These are phyloP conservation scores for Nyctibius grandis DNA, from an alignment of 2,797 vertebrate genomes.

Conservation along the genomic window DNA sequence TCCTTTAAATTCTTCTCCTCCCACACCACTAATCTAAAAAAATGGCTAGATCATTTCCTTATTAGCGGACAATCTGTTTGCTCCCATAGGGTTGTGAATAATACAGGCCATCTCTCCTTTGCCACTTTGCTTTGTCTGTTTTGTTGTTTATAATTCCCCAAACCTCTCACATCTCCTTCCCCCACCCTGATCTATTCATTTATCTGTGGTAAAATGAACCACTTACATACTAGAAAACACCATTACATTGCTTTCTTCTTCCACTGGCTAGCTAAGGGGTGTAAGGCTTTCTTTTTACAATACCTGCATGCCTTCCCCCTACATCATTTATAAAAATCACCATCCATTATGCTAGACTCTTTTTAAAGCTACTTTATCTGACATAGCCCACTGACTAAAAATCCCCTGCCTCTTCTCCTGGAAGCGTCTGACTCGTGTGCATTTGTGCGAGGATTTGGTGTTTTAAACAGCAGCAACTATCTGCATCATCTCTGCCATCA, in stretches of 20 bases:
- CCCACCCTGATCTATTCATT: neutral
- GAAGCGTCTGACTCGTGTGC: neutral
- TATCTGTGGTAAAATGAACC: constrained; percentile 15
- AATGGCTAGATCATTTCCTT: constrained; percentile 56
- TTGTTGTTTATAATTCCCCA: constrained; percentile 4
- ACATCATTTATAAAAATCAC: constrained; percentile 7
- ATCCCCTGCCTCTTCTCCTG: neutral
- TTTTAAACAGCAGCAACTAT: neutral
- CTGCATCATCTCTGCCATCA: constrained; percentile 33
- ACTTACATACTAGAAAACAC: constrained; percentile 10
- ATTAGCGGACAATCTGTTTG: constrained; percentile 63
- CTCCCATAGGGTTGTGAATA: constrained; percentile 40
- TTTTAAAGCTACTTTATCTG: constrained; percentile 28
- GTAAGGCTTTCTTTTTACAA: neutral
- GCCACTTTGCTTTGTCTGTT: neutral
- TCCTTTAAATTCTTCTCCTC: constrained; percentile 62
- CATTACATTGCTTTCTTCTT: neutral
- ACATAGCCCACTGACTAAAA: constrained; percentile 2
- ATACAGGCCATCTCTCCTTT: constrained; percentile 19
- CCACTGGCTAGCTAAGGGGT: neutral
- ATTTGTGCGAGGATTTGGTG: neutral
- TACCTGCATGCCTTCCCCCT: neutral
- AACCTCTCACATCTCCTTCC: neutral
- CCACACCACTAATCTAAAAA: constrained; percentile 60
- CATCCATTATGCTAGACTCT: neutral